These are phyloP conservation scores for Sebastes oblongus DNA, from an alignment of 2,797 vertebrate genomes.

Conservation along the genomic window DNA sequence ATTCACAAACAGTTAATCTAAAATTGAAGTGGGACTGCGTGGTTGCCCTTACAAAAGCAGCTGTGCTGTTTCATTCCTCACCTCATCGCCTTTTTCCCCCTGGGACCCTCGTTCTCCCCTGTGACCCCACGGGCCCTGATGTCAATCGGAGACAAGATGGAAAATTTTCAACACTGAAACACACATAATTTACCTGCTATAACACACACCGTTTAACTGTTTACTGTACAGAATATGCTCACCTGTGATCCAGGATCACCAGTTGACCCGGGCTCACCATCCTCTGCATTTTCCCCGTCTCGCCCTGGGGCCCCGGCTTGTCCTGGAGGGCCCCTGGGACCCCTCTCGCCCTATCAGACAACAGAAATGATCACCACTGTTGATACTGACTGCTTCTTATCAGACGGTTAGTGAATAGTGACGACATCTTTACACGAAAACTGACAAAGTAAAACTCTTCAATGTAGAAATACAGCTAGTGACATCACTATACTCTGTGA, in stretches of 20 bases:
- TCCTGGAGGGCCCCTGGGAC: slow-evolving; percentile 82
- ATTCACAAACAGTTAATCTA: slow-evolving; percentile 17
- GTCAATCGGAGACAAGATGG: background rate
- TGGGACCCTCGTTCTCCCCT: slow-evolving; percentile 84
- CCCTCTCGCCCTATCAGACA: slow-evolving; percentile 81
- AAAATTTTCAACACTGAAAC: background rate
- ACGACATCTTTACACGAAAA: background rate
- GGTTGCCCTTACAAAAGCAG: background rate
- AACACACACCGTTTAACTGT: background rate
- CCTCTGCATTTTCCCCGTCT: slow-evolving; percentile 83
- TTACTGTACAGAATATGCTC: background rate
- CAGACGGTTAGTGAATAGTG: background rate
- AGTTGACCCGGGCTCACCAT: slow-evolving; percentile 80
- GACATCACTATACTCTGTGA: background rate
- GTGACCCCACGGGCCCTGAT: slow-evolving; percentile 87
- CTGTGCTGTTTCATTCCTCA: slow-evolving; percentile 62
- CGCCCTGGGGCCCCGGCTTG: slow-evolving; percentile 78
- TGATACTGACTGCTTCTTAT: background rate
- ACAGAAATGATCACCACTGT: background rate
- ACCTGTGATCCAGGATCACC: slow-evolving; percentile 86
- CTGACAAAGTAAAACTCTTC: background rate
- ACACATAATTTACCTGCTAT: background rate
- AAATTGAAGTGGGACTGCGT: background rate
- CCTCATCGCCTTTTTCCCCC: slow-evolving; percentile 91
- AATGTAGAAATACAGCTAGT: background rate